Conservation (phyloP, 1,140 invertebrate genomes). For the Andricus grossulariae region DNA sequence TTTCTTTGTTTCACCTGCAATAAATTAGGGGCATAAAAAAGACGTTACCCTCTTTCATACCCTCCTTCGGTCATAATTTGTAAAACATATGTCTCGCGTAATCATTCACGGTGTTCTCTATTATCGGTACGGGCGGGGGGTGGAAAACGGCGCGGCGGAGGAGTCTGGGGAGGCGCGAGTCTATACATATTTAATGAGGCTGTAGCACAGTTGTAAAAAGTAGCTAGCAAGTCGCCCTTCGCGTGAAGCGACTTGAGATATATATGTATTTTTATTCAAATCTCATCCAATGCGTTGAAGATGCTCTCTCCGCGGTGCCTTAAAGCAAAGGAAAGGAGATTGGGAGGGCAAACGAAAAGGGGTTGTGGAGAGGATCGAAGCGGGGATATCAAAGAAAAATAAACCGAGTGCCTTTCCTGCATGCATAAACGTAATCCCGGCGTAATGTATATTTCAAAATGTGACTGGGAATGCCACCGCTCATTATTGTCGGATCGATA, state of each 20-base stretch:
- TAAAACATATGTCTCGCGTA: constrained; percentile 53
- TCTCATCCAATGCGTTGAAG: constrained; percentile 57
- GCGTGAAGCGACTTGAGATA: constrained; percentile 45
- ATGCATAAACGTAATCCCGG: constrained; percentile 69
- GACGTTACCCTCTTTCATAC: background rate
- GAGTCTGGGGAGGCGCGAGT: constrained; percentile 26
- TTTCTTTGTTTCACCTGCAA: constrained; percentile 26
- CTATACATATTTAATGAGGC: constrained; percentile 73
- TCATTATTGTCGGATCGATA: constrained; percentile 67
- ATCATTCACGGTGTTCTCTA: constrained; percentile 48
- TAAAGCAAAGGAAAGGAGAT: constrained; percentile 10
- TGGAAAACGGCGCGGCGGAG: constrained; percentile 32
- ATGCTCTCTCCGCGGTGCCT: constrained; percentile 39
- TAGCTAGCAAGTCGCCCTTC: constrained; percentile 52
- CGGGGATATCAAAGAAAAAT: constrained; percentile 70
- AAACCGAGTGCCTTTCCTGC: constrained; percentile 62
- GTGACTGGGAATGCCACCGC: constrained; percentile 46
- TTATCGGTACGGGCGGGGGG: constrained; percentile 41
- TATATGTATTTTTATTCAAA: constrained; percentile 70
- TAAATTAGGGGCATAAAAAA: constrained; percentile 15
- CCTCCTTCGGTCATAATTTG: constrained; percentile 2
- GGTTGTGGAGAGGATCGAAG: constrained; percentile 33
- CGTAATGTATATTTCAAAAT: constrained; percentile 70
- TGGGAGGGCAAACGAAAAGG: constrained; percentile 26
- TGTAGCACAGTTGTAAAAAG: constrained; percentile 53